Conservation (phyloP, 2,113 vertebrate species). For the Hucho hucho region DNA sequence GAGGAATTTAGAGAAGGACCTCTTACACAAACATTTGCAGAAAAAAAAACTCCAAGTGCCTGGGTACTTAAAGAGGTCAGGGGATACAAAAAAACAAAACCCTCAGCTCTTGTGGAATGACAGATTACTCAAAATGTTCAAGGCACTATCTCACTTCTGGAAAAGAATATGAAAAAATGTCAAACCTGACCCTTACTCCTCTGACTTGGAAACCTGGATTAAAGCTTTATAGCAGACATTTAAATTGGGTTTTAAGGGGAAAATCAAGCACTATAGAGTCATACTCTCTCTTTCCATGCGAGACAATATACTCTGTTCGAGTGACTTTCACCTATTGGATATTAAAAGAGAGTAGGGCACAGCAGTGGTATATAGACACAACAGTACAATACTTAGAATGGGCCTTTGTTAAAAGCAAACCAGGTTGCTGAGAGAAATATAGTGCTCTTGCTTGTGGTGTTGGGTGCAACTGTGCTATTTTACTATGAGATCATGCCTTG, state of each 20-base stretch:
- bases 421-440: background rate
- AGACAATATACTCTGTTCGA: conserved; percentile 34
- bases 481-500: background rate
- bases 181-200: background rate
- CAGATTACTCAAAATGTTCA: too few relatives aligned
- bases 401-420: background rate
- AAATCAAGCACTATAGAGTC: conserved; percentile 16
- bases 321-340: background rate
- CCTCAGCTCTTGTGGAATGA: too few relatives aligned
- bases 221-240: background rate
- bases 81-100: too few relatives aligned
- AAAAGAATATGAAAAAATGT: background rate
- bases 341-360: background rate
- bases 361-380: background rate
- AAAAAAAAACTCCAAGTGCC: too few relatives aligned
- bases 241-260: background rate
- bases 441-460: background rate
- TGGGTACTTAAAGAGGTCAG: too few relatives aligned
- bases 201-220: background rate
- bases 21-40: too few relatives aligned
- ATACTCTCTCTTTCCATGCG: conserved; percentile 33
- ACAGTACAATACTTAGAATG: background rate
- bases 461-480: background rate
- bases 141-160: background rate
- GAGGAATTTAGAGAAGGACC: too few relatives aligned